phyloP scores from a whole-genome alignment of 2,888 invertebrate species.

The Raillietiella orientalis region DNA sequence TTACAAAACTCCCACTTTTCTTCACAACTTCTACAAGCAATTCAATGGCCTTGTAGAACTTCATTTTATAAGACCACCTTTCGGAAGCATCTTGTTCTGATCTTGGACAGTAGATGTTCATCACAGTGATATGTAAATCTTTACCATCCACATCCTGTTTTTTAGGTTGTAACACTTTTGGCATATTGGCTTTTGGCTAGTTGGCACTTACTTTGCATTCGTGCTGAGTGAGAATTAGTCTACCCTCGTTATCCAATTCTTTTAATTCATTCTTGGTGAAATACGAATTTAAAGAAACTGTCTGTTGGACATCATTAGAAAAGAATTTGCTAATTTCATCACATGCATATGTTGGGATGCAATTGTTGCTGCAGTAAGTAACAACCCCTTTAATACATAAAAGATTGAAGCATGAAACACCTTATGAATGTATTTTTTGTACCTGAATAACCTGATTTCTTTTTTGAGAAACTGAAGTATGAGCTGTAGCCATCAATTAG shows the following conservation, averaged over 20 bases:
- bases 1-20: constrained; percentile 14
- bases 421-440: constrained; percentile 4
- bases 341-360: constrained; percentile 14
- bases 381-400: constrained; percentile 13
- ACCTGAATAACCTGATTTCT: constrained; percentile 17
- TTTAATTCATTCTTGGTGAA: constrained; percentile 13
- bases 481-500: constrained; percentile 16
- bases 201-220: constrained; percentile 5
- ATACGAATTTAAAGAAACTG: constrained; percentile 9
- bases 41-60: constrained; percentile 15
- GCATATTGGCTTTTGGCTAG: constrained; percentile 1
- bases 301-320: too few species aligned
- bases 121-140: constrained; percentile 6
- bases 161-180: not conserved
- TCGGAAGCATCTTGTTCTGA: constrained; percentile 15
- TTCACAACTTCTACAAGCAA: constrained; percentile 13
- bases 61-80: constrained; percentile 14
- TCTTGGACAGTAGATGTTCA: constrained; percentile 19
- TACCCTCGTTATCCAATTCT: constrained; percentile 16
- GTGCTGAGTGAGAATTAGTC: constrained; percentile 16
- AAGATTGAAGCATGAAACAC: too few species aligned
- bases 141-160: not conserved
- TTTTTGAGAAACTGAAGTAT: constrained; percentile 16
- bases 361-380: constrained; percentile 13
- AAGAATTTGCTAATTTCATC: too few species aligned